Conservation (phyloP, 2,888 invertebrate genomes). For the Drosophila infuscata region DNA sequence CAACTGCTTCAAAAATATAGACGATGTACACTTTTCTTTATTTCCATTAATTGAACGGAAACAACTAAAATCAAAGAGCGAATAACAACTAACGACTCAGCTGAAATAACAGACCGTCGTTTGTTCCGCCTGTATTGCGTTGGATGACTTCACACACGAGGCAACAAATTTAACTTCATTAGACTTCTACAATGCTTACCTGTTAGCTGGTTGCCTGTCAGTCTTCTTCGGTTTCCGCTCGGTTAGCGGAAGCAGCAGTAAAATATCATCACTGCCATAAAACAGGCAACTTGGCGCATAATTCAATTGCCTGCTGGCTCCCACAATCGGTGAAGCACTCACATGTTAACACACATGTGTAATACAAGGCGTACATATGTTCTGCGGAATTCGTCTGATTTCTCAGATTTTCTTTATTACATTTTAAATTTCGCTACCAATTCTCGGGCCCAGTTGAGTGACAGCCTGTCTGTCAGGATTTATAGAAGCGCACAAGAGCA, state of each 20-base stretch:
- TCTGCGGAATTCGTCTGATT: constrained; percentile 2
- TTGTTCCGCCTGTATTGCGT: not conserved
- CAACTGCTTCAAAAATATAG: not conserved
- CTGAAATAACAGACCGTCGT: constrained; percentile 1
- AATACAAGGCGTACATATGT: constrained; percentile 15
- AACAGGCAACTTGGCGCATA: constrained; percentile 42
- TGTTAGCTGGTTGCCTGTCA: constrained; percentile 25
- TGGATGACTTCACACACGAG: constrained; percentile 6
- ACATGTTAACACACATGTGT: constrained; percentile 19
- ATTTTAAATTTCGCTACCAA: constrained; percentile 53
- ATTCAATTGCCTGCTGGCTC: constrained; percentile 48
- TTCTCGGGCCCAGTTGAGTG: constrained; percentile 35
- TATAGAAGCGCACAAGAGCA: constrained; percentile 9
- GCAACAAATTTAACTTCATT: constrained; percentile 49
- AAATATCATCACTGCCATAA: constrained; percentile 65
- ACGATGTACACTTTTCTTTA: not conserved
- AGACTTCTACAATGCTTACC: constrained; percentile 29
- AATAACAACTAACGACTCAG: not conserved
- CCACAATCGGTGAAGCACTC: constrained; percentile 32
- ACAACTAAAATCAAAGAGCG: not conserved
- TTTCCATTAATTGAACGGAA: not conserved
- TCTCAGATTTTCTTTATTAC: constrained; percentile 42
- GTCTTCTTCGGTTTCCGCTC: constrained; percentile 57
- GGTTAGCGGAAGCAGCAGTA: constrained; percentile 53
- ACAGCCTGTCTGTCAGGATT: constrained; percentile 28